phyloP scores from a whole-genome alignment of 2,888 invertebrate species.

The Cataglyphis rosenhaueri region DNA sequence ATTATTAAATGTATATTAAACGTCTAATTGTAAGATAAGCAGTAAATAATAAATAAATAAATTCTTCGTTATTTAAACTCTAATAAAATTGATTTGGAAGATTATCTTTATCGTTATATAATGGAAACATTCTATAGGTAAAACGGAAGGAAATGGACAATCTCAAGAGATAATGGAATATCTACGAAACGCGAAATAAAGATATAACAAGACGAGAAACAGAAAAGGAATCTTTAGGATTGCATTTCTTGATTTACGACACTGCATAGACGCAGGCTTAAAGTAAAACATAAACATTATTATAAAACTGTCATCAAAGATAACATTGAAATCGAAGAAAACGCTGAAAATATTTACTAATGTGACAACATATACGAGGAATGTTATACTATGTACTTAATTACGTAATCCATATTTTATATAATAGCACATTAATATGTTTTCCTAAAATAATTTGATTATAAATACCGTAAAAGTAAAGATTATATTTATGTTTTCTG shows the following conservation, averaged over 20 bases:
- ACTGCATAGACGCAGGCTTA: constrained; percentile 26
- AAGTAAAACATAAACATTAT: constrained; percentile 53
- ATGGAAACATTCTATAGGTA: background rate
- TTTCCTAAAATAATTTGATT: background rate
- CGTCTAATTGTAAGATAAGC: background rate
- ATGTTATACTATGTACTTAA: constrained; percentile 52
- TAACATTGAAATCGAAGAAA: constrained; percentile 37
- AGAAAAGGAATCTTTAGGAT: constrained; percentile 53
- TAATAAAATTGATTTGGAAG: background rate
- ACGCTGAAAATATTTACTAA: constrained; percentile 35
- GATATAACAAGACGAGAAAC: constrained; percentile 49
- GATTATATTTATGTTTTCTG: background rate
- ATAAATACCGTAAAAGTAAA: background rate
- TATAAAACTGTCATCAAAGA: background rate
- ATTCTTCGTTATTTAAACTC: background rate
- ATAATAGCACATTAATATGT: constrained; percentile 26
- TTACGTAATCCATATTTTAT: constrained; percentile 55
- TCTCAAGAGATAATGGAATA: constrained; percentile 9
- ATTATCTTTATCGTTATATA: background rate
- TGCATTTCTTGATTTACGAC: constrained; percentile 60
- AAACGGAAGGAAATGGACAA: constrained; percentile 34
- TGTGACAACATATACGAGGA: constrained; percentile 26
- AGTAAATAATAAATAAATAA: constrained; percentile 1
- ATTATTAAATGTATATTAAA: background rate
- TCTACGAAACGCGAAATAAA: constrained; percentile 40